phyloP scores from a whole-genome alignment of 2,888 invertebrate genomes.

The Craniophora ligustri region DNA sequence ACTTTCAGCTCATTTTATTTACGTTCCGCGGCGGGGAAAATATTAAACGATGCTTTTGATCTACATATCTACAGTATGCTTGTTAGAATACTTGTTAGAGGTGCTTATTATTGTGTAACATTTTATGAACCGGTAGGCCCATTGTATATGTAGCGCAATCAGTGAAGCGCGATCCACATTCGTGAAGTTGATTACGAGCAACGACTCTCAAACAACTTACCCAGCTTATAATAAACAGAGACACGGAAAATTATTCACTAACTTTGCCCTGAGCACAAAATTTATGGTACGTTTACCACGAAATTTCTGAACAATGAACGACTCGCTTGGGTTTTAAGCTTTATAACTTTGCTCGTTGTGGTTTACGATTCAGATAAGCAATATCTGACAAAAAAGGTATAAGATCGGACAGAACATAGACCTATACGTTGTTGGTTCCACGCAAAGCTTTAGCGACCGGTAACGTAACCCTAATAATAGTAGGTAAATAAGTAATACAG shows the following conservation, averaged over 20 bases:
- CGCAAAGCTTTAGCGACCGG: constrained; percentile 10
- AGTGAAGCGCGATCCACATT: constrained; percentile 72
- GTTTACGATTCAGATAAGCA: constrained; percentile 70
- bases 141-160: constrained; percentile 58
- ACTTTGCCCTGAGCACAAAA: constrained; percentile 82
- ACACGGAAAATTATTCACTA: constrained; percentile 87
- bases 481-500: too few species aligned
- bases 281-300: constrained; percentile 86
- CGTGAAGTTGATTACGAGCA: constrained; percentile 77
- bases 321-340: constrained; percentile 81
- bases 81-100: background rate
- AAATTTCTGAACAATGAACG: constrained; percentile 85
- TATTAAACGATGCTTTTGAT: constrained; percentile 8
- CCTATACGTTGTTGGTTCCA: constrained; percentile 14
- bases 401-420: constrained; percentile 37
- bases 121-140: constrained; percentile 10
- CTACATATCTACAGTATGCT: background rate
- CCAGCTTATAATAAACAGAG: constrained; percentile 86
- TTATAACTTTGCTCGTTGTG: constrained; percentile 74
- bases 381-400: constrained; percentile 56
- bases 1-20: constrained; percentile 24
- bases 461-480: too few species aligned
- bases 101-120: constrained; percentile 7
- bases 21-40: background rate
- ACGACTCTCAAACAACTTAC: constrained; percentile 78